Evolutionary conservation across 2,113 vertebrate species (phyloP), one percentile per base, ranked within the genome.

Genomic region (Bos taurus): DNA sequence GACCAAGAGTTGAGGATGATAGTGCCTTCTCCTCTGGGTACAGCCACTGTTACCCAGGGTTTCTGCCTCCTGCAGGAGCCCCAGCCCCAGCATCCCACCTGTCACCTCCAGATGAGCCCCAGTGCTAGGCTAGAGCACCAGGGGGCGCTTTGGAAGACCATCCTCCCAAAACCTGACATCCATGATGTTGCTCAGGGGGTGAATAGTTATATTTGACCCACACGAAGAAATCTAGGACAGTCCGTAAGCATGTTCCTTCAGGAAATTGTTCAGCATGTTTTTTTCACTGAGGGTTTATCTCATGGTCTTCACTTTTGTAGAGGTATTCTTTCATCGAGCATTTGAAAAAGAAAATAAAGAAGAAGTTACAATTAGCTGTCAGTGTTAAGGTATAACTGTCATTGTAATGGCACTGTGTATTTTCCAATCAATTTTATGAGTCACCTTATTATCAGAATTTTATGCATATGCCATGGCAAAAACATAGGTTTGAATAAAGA

Each of bases 111-210:
- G 7, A n/a, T 10, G 33, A 67, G 33, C 8, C 33, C 62, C 8
- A 19, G 33, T 19, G 64, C 33, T 67, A n/a, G 4, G 16, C 4
- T n/a, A n/a, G 33, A 67, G 33, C 64, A n/a, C 16, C 33, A n/a
- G 16, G 33, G 8, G 2, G 4, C 33, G 1, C 0, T n/a, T 33
- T 36, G 64, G 16, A 10, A 7, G 33, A 19, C 4, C 16, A 9
- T n/a, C 16, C 7, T 9, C 62, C 16, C 33, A 4, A n/a, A 67
- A n/a, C 17, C 33, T 67, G 33, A 67, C 33, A n/a, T n/a, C 62
- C 62, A 5, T n/a, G 33, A n/a, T 19, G 62, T 67, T 36, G 8
- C 64, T 19, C 26, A 67, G 3, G 33, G 64, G 16, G 33, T 67
- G 16, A n/a, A n/a, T 67, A 67, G 5, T 30, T 62, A 30, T 30